Percentiles rank a stretch among this genome's conserved stretches.
Conservation (phyloP, 2,888 invertebrate genomes). For the Sesamia inferens region DNA sequence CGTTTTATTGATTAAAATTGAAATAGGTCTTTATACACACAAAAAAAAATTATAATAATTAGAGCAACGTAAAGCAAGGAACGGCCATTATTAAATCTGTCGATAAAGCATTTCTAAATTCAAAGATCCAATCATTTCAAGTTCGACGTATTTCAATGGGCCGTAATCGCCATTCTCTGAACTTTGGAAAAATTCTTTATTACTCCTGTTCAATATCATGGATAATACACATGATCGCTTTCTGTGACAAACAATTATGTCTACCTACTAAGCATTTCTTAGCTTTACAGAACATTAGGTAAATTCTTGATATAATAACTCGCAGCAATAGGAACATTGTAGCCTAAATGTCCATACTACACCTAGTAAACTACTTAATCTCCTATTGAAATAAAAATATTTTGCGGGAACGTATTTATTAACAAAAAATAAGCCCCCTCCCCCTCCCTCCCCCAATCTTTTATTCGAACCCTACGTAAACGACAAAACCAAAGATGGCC, state of each 20-base stretch:
- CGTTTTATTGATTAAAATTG: slow-evolving; percentile 15
- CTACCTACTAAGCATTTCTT: not conserved
- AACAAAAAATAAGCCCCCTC: not conserved
- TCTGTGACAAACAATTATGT: slow-evolving; percentile 17
- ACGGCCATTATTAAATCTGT: slow-evolving; percentile 49
- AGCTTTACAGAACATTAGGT: not conserved
- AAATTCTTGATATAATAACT: not conserved
- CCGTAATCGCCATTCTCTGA: slow-evolving; percentile 57
- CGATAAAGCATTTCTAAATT: slow-evolving; percentile 61
- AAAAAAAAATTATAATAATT: slow-evolving; percentile 33
- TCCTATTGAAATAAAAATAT: slow-evolving; percentile 6
- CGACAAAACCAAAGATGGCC: not conserved
- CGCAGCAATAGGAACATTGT: not conserved
- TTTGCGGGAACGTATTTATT: slow-evolving; percentile 5
- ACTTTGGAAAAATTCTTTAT: slow-evolving; percentile 53
- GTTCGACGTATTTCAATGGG: slow-evolving; percentile 58
- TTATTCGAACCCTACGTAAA: not conserved
- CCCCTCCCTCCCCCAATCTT: not conserved
- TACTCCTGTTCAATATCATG: slow-evolving; percentile 42
- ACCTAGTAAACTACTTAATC: not conserved
- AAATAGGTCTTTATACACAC: no score
- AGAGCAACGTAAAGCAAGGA: slow-evolving; percentile 28
- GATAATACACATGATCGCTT: slow-evolving; percentile 24
- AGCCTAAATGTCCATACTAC: not conserved
- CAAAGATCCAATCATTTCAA: slow-evolving; percentile 62